Evolutionary conservation across 1,140 invertebrate genomes (phyloP).

Genomic region (Bombus affinis): DNA sequence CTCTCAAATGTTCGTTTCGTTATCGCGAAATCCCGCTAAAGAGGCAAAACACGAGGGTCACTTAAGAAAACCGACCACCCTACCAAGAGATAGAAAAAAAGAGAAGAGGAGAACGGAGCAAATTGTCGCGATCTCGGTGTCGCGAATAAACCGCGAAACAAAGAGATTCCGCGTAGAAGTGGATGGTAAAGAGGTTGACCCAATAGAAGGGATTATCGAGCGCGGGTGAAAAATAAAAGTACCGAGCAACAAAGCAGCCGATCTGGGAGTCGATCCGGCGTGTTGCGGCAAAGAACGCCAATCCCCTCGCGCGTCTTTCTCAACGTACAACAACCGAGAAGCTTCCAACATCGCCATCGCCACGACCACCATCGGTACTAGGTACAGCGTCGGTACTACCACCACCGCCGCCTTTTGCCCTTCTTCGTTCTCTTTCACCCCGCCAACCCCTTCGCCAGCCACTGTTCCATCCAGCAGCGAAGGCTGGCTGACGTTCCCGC

Average conservation of each 20-base stretch:
- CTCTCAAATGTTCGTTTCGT: too few species aligned
- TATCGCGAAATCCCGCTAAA: not conserved
- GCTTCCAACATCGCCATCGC: slow-evolving; percentile 26
- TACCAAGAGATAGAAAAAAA: not conserved
- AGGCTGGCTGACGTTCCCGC: slow-evolving; percentile 70
- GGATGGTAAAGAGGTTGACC: slow-evolving; percentile 57
- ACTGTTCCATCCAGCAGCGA: slow-evolving; percentile 27
- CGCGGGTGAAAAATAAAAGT: slow-evolving; percentile 46
- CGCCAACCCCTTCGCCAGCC: slow-evolving; percentile 36
- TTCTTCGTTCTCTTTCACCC: slow-evolving; percentile 58
- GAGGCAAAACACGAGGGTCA: not conserved
- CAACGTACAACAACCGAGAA: not conserved
- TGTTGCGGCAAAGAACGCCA: slow-evolving; percentile 54
- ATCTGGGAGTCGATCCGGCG: slow-evolving; percentile 62
- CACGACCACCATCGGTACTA: not conserved
- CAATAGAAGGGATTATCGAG: slow-evolving; percentile 62
- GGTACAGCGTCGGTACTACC: not conserved
- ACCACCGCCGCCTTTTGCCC: slow-evolving; percentile 56
- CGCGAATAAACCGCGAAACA: slow-evolving; percentile 33
- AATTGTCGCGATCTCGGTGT: slow-evolving; percentile 14
- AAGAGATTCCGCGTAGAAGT: slow-evolving; percentile 24
- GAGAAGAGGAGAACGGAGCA: not conserved
- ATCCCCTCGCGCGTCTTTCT: slow-evolving; percentile 14
- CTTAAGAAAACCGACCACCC: not conserved
- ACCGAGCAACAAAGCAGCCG: slow-evolving; percentile 52